Percentiles rank a stretch among this genome's conserved stretches.
These are phyloP conservation scores for Lagodon rhomboides DNA, from an alignment of 2,797 vertebrate genomes.

Conservation along the genomic window DNA sequence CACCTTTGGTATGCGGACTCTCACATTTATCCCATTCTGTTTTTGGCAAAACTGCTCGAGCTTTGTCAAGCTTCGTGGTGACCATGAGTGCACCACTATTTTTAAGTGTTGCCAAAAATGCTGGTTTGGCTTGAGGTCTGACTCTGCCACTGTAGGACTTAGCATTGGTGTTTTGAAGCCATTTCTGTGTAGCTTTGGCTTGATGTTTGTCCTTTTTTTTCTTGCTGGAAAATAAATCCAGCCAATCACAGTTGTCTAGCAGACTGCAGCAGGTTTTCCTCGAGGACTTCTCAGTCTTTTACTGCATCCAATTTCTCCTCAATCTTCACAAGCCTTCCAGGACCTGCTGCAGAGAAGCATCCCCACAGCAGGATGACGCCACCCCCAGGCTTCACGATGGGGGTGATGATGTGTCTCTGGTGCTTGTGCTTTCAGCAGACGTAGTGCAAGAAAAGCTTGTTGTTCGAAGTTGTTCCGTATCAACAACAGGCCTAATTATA, in stretches of 20 bases:
- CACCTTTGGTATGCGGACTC: background rate
- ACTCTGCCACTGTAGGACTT: background rate
- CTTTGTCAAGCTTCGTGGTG: background rate
- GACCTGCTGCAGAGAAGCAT: slow-evolving; percentile 3
- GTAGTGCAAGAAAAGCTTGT: background rate
- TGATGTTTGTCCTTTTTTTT: background rate
- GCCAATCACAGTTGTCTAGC: background rate
- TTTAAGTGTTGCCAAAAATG: slow-evolving; percentile 2
- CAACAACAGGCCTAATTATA: background rate
- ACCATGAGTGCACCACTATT: background rate
- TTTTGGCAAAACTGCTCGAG: background rate
- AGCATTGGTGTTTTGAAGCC: slow-evolving; percentile 2
- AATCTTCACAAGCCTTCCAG: background rate
- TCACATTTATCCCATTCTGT: no score
- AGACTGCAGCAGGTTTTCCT: slow-evolving; percentile 13
- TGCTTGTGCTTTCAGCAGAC: slow-evolving; percentile 6
- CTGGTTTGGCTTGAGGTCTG: background rate
- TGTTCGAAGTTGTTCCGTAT: background rate
- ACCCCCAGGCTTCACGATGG: background rate
- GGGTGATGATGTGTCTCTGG: background rate
- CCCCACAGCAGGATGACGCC: slow-evolving; percentile 6
- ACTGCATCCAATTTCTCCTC: background rate
- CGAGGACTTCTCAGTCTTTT: background rate
- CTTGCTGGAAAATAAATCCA: slow-evolving; percentile 1
- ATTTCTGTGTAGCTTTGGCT: background rate